A percentile compares a stretch with the other conserved stretches of the same genome.
Evolutionary conservation across 2,113 vertebrate genomes (phyloP).

Genomic region (Bubo blakistoni): DNA sequence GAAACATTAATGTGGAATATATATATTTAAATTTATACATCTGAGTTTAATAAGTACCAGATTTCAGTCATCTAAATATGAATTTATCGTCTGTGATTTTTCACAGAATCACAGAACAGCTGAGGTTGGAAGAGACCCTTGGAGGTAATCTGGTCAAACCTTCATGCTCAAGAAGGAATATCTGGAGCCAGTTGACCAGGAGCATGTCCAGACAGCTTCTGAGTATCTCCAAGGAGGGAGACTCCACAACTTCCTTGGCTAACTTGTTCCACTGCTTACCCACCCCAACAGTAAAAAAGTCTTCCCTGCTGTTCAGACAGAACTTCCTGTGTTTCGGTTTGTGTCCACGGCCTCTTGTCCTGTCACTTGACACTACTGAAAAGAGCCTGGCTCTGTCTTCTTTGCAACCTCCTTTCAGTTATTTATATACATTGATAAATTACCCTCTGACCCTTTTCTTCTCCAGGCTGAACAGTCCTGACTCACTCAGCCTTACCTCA

Average conservation of each 20-base stretch:
- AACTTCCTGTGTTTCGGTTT: no score
- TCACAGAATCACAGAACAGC: not conserved
- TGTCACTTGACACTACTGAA: not conserved
- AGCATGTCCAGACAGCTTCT: not conserved
- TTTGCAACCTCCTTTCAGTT: not conserved
- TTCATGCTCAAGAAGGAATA: not conserved
- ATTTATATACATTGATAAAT: not conserved
- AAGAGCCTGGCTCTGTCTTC: not conserved
- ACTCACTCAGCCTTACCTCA: not conserved
- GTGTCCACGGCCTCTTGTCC: no score
- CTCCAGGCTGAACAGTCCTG: not conserved
- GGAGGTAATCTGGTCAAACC: not conserved
- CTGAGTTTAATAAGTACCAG: not conserved
- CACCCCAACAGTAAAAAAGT: no score
- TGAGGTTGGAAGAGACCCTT: not conserved
- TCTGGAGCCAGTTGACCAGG: not conserved
- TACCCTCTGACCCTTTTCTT: not conserved
- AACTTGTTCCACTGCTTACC: not conserved
- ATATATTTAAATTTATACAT: not conserved
- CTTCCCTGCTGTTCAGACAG: no score
- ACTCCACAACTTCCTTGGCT: not conserved
- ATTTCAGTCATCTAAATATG: no score
- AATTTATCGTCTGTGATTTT: not conserved
- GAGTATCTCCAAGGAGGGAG: not conserved
- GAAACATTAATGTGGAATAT: not conserved